Evolutionary conservation across 2,797 vertebrate genomes (phyloP), one percentile per base, ranked within the genome.

Genomic region (Philypnodon macrostomus): DNA sequence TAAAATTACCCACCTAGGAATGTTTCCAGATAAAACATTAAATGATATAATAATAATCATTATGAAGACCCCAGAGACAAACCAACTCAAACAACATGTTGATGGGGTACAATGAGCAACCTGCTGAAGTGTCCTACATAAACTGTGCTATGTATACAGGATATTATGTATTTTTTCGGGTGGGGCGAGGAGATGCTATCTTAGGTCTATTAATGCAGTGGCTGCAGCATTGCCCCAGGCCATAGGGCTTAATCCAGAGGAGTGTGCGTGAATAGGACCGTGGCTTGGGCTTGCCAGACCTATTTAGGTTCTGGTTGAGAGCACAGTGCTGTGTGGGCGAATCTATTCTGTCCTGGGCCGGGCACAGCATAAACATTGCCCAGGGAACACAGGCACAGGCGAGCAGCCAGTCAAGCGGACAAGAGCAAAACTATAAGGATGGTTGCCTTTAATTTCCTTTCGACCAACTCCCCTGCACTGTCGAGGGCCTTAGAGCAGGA

Each of bases 311-410:
- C 84, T 84, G 86, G 79, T 86, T 84, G 78, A 90, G 67, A 84
- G 81, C 82, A 88, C 85, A 87, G 75, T 87, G 87, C 88, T 88
- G 84, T 81, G 83, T 89, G 87, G 80, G 86, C 79, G 67, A 85
- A 88, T 90, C 84, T 85, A 80, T 85, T 87, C 83, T 88, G 70
- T 87, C 75, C 78, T 58, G 66, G 64, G 61, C 79, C 67, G 84
- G 82, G 77, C 74, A 83, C 64, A 85, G 78, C 83, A 84, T 85
- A 85, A 87, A 88, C 85, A 85, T 81, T 77, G 79, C 79, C 77
- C 83, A 77, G 71, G 73, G 76, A 84, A 82, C 47, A 49, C 74
- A 83, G 56, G 66, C 66, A 53, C 71, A 63, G 61, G 76, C 78
- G 75, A 41, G 65, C 65, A 75, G 56, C 71, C 79, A 84, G 70